phyloP scores from a whole-genome alignment of 1,140 invertebrate genomes.

The Thaumetopoea pityocampa region DNA sequence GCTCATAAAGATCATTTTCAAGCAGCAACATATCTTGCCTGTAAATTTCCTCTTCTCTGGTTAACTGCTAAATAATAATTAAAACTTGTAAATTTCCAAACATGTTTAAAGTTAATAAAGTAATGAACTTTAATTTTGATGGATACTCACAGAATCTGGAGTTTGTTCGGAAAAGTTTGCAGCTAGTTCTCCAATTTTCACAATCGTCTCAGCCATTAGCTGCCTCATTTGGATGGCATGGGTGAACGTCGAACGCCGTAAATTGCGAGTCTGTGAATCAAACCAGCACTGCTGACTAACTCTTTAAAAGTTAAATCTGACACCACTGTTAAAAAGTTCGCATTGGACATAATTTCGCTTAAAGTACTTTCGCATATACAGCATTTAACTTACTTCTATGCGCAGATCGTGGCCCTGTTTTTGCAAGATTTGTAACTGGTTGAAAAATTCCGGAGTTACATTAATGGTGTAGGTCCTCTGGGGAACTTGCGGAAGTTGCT shows the following conservation, averaged over 20 bases:
- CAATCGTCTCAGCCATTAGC: slow-evolving; percentile 92
- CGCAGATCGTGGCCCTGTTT: slow-evolving; percentile 93
- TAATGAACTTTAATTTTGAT: not conserved
- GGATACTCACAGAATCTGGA: slow-evolving; percentile 47
- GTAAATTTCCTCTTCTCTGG: slow-evolving; percentile 86
- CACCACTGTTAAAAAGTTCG: slow-evolving; percentile 27
- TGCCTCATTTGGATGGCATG: slow-evolving; percentile 94
- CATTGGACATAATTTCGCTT: slow-evolving; percentile 5
- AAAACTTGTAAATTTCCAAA: not conserved
- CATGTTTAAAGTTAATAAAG: not conserved
- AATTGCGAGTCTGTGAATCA: slow-evolving; percentile 78
- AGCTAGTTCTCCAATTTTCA: slow-evolving; percentile 85
- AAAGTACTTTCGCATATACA: too few relatives aligned
- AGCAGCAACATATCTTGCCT: slow-evolving; percentile 92
- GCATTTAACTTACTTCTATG: slow-evolving; percentile 81
- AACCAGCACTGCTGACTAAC: slow-evolving; percentile 16
- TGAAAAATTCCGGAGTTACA: slow-evolving; percentile 90
- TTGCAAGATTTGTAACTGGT: slow-evolving; percentile 88
- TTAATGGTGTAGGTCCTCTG: slow-evolving; percentile 54
- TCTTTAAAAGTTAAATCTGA: slow-evolving; percentile 5
- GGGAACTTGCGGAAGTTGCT: slow-evolving; percentile 73
- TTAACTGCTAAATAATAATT: slow-evolving; percentile 39
- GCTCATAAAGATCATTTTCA: slow-evolving; percentile 94
- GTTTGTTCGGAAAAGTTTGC: slow-evolving; percentile 50
- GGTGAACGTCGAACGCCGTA: slow-evolving; percentile 92